Conservation (phyloP, 2,888 invertebrate species). For the Cephus pulcher region DNA sequence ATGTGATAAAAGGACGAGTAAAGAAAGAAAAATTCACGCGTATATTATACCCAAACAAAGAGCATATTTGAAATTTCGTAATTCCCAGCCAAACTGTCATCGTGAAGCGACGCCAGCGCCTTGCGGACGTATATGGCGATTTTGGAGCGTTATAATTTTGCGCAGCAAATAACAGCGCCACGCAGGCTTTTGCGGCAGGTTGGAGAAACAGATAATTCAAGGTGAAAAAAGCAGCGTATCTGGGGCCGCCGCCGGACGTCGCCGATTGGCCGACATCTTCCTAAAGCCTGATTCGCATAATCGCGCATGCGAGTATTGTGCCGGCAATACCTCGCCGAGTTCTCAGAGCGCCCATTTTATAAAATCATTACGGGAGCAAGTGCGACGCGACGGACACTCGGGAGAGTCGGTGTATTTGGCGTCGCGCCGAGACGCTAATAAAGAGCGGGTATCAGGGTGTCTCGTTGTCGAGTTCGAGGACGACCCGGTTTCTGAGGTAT, state of each 20-base stretch:
- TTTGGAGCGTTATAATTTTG: neutral
- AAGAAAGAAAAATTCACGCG: neutral
- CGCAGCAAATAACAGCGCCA: neutral
- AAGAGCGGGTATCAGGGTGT: neutral
- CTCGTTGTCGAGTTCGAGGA: neutral
- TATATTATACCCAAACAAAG: neutral
- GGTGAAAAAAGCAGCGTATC: neutral
- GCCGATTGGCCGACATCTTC: neutral
- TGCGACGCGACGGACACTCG: conserved; percentile 23
- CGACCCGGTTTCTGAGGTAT: neutral
- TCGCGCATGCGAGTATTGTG: conserved; percentile 7
- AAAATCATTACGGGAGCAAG: conserved; percentile 28
- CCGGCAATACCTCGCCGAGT: conserved; percentile 1
- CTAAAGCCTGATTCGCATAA: neutral
- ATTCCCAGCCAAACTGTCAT: neutral
- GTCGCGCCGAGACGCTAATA: conserved; percentile 23
- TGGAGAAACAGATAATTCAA: neutral
- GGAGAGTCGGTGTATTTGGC: conserved; percentile 17
- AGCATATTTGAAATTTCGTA: neutral
- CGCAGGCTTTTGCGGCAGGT: neutral
- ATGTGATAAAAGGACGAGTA: conserved; percentile 24
- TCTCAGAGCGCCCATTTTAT: conserved; percentile 21
- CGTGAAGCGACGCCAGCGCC: neutral
- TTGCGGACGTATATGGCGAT: neutral
- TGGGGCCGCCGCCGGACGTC: neutral